These are phyloP conservation scores for Parotocinclus haroldoi DNA, from an alignment of 2,797 vertebrate species.

Conservation along the genomic window DNA sequence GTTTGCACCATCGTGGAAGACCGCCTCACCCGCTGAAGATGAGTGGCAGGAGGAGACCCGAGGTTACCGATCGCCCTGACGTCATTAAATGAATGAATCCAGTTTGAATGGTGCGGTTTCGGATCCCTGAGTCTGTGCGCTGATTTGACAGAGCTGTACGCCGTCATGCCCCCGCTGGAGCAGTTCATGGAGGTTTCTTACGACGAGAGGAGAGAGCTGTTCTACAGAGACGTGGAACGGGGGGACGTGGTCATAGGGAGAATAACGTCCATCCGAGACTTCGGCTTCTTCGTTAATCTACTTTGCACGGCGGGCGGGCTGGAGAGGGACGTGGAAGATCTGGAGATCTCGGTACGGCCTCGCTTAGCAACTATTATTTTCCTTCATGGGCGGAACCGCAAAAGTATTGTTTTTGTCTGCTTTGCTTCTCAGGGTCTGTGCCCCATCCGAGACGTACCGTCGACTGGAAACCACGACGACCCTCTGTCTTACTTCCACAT, in stretches of 20 bases:
- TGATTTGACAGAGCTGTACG: constrained; percentile 77
- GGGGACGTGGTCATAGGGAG: constrained; percentile 89
- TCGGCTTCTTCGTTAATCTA: constrained; percentile 93
- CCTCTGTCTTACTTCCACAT: constrained; percentile 93
- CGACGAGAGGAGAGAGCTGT: constrained; percentile 79
- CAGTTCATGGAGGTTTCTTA: constrained; percentile 88
- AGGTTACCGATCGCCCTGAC: constrained; percentile 54
- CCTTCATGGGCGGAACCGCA: no score
- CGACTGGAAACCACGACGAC: constrained; percentile 91
- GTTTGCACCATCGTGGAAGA: constrained; percentile 85
- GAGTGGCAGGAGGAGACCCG: constrained; percentile 74
- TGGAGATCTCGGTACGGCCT: constrained; percentile 83
- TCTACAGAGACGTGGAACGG: constrained; percentile 88
- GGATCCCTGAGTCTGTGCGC: no score
- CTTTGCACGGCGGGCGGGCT: constrained; percentile 84
- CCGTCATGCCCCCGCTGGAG: constrained; percentile 88
- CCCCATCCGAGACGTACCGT: constrained; percentile 90
- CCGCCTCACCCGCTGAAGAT: constrained; percentile 58
- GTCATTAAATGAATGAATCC: no score
- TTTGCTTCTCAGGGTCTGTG: constrained; percentile 79
- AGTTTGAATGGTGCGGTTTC: no score
- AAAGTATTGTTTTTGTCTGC: background rate
- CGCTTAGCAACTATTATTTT: no score
- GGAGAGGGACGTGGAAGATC: constrained; percentile 82
- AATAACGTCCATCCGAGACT: constrained; percentile 90